phyloP scores from a whole-genome alignment of 2,113 vertebrate genomes.

The Procapra przewalskii region DNA sequence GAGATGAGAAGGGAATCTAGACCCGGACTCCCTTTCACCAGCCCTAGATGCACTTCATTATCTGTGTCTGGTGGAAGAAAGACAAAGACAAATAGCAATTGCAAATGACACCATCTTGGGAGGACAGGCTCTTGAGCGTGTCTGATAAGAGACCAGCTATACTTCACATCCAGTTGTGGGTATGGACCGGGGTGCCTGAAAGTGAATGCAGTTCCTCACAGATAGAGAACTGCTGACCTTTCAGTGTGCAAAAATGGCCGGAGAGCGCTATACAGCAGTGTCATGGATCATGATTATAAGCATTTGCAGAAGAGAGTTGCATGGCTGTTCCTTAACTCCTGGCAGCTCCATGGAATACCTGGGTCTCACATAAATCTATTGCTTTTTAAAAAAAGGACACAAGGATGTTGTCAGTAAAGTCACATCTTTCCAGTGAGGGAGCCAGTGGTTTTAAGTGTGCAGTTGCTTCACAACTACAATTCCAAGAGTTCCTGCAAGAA shows the following conservation, averaged over 20 bases:
- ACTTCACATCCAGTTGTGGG: neutral
- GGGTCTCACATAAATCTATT: neutral
- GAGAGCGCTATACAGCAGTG: neutral
- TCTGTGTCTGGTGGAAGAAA: neutral
- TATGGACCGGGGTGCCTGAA: neutral
- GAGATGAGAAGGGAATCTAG: neutral
- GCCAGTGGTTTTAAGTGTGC: neutral
- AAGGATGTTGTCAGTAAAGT: neutral
- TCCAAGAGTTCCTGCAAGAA: neutral
- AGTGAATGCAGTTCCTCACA: neutral
- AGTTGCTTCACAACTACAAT: neutral
- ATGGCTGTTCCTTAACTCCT: neutral
- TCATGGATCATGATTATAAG: constrained; percentile 38
- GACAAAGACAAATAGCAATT: constrained; percentile 12
- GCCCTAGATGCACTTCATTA: neutral
- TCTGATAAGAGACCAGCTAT: neutral
- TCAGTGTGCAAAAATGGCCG: neutral
- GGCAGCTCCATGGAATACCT: neutral
- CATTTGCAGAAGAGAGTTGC: neutral
- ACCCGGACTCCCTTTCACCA: neutral
- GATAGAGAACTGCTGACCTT: neutral
- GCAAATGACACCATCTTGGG: neutral
- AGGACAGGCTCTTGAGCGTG: neutral
- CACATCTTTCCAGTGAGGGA: neutral
- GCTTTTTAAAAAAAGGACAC: neutral